Percentiles rank a stretch among this genome's conserved stretches.
Evolutionary conservation across 2,888 invertebrate genomes (phyloP).

Genomic region (Apamea monoglypha): DNA sequence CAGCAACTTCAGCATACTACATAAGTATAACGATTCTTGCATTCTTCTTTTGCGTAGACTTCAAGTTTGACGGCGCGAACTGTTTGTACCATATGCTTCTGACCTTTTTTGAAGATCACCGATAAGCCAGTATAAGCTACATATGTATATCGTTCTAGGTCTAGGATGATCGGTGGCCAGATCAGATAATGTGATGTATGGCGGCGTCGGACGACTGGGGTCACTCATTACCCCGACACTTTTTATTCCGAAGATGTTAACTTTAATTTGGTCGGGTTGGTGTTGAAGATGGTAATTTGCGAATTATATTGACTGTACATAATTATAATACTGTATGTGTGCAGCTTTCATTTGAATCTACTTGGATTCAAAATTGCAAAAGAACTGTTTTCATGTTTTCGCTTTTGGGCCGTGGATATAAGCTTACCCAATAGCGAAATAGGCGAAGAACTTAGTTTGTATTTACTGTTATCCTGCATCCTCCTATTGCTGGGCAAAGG

Average conservation of each 20-base stretch:
- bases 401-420: too few relatives aligned
- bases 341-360: too few relatives aligned
- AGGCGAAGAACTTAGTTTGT: too few relatives aligned
- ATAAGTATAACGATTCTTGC: too few relatives aligned
- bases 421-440: too few relatives aligned
- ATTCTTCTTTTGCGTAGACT: neutral
- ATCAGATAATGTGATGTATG: conserved; percentile 84
- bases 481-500: too few relatives aligned
- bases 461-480: too few relatives aligned
- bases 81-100: neutral
- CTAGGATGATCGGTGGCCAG: conserved; percentile 71
- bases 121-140: neutral
- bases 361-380: too few relatives aligned
- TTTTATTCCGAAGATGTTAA: conserved; percentile 49
- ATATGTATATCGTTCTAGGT: neutral
- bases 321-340: too few relatives aligned
- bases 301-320: too few relatives aligned
- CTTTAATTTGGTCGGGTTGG: conserved; percentile 45
- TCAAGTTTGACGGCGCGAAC: neutral
- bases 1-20: too few relatives aligned
- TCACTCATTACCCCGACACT: conserved; percentile 39
- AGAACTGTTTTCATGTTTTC: too few relatives aligned
- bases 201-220: conserved; percentile 49
- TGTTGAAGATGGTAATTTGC: neutral
- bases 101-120: neutral